Evolutionary conservation across 2,888 invertebrate species (phyloP).

Genomic region (Drepanosiphum platanoidis): DNA sequence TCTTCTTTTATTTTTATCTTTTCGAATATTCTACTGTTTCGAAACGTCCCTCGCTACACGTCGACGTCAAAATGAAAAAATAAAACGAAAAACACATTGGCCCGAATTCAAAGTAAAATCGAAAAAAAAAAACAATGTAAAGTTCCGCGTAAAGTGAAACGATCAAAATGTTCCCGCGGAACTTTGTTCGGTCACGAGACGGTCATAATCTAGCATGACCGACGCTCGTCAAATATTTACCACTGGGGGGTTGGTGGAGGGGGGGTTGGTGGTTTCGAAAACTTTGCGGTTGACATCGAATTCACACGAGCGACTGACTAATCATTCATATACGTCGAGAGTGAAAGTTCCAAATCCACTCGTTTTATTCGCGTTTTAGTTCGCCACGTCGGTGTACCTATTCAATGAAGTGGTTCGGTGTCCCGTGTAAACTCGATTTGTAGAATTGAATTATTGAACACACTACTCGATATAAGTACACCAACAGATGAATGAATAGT

Average conservation of each 20-base stretch:
- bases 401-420: too few relatives aligned
- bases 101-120: background rate
- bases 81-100: too few relatives aligned
- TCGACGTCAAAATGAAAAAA: too few relatives aligned
- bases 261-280: background rate
- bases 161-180: background rate
- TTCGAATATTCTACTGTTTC: too few relatives aligned
- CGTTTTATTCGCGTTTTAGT: conserved; percentile 1
- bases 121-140: background rate
- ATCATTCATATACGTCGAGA: background rate
- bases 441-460: too few relatives aligned
- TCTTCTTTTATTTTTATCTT: background rate
- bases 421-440: too few relatives aligned
- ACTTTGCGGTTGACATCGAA: background rate
- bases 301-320: background rate
- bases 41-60: too few relatives aligned
- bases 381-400: background rate
- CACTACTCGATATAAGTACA: too few relatives aligned
- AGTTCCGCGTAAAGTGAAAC: background rate
- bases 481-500: too few relatives aligned
- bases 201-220: background rate
- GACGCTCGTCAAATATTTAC: background rate
- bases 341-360: too few relatives aligned
- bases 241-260: too few relatives aligned
- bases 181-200: background rate